Conservation (phyloP, 2,113 vertebrate species). For the Uropsilus gracilis region DNA sequence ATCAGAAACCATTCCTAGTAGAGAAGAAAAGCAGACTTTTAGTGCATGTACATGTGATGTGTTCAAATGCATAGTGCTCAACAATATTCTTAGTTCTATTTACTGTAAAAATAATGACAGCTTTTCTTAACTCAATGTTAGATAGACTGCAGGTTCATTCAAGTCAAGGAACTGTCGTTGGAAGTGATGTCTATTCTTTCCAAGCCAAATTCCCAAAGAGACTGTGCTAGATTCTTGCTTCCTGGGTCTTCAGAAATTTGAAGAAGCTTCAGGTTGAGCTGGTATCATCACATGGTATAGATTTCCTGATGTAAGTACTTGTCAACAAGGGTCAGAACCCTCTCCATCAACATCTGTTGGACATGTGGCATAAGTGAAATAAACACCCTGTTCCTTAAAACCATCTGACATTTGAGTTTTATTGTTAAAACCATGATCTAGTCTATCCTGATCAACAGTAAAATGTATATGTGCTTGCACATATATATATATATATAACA, state of each 20-base stretch:
- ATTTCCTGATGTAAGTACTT: not conserved
- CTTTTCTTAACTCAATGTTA: not conserved
- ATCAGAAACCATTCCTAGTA: not conserved
- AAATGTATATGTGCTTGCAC: not conserved
- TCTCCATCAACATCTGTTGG: not conserved
- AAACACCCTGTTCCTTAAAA: not conserved
- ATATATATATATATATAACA: not conserved
- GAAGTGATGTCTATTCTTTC: constrained; percentile 17
- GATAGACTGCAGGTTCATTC: not conserved
- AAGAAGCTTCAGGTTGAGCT: not conserved
- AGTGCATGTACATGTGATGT: not conserved
- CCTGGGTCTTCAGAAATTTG: not conserved
- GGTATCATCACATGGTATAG: not conserved
- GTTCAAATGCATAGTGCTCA: not conserved
- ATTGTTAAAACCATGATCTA: not conserved
- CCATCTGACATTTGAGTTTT: not conserved
- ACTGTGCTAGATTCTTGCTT: not conserved
- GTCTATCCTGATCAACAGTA: not conserved
- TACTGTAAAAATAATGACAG: not conserved
- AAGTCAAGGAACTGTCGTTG: not conserved
- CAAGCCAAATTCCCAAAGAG: not conserved
- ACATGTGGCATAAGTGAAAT: not conserved
- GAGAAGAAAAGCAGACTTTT: not conserved
- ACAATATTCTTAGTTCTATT: not conserved
- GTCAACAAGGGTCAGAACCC: not conserved